Percentiles rank a stretch among this genome's conserved stretches.
phyloP scores from a whole-genome alignment of 2,113 vertebrate species.

The Procavia capensis region DNA sequence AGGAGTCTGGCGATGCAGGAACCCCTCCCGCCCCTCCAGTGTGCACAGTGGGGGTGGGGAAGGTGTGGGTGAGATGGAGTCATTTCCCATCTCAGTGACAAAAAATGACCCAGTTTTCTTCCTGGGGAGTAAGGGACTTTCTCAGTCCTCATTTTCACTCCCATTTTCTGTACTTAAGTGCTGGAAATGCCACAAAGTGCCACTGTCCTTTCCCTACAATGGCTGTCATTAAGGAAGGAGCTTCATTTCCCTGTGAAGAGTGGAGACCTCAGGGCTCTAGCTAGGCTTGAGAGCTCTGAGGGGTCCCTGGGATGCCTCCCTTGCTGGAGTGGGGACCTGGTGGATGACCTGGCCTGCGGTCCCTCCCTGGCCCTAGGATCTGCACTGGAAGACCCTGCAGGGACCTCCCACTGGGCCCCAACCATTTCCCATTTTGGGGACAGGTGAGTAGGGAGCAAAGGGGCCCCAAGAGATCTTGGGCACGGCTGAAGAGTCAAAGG shows the following conservation, averaged over 20 bases:
- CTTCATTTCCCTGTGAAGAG: too few species aligned
- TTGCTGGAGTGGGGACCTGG: not conserved
- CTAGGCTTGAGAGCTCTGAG: not conserved
- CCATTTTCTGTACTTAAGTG: not conserved
- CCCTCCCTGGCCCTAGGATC: not conserved
- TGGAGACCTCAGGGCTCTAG: not conserved
- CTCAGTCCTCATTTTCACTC: not conserved
- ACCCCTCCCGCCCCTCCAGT: not conserved
- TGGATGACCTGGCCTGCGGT: not conserved
- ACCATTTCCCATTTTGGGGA: rapidly evolving
- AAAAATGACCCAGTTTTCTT: not conserved
- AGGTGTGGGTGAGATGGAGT: rapidly evolving
- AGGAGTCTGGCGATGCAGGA: not conserved
- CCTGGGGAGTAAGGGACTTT: too few species aligned
- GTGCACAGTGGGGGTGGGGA: too few species aligned
- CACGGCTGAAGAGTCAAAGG: not conserved
- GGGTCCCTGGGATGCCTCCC: not conserved
- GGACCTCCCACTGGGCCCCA: not conserved
- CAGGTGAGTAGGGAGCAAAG: not conserved
- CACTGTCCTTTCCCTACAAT: not conserved
- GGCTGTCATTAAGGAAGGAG: not conserved
- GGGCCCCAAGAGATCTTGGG: not conserved
- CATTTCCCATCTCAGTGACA: not conserved
- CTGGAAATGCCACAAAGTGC: not conserved
- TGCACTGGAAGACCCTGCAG: not conserved